Base-by-base conservation (phyloP, 2,797 vertebrate species). In the Pipistrellus kuhlii region DNA sequence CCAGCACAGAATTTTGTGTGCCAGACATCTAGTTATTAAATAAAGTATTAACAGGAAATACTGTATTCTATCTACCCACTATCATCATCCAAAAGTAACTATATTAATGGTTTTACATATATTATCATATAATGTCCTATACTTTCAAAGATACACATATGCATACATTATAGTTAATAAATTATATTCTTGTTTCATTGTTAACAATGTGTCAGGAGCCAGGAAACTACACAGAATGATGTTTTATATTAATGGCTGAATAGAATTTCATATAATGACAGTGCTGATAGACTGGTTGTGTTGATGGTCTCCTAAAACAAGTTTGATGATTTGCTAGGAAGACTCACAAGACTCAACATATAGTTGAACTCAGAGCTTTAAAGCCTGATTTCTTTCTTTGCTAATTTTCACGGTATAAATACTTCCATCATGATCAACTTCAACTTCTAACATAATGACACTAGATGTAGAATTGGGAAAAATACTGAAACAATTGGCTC, bases 391-490 rank as follows among this genome's bases (percentile, higher is more conserved):
- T 82, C 3, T 46, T 18, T 8, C 0, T 90, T 90, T 62, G 55
- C 21, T 85, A 51, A 85, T 81, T 92, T 92, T 72, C 23, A 82
- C 25, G 10, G 20, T 55, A 23, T 46, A 80, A 87, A 81, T 76
- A 69, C 1, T 64, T 23, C 12, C 41, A 32, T 8, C 2, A 44
- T 35, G 18, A 13, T 59, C 17, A 85, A 14, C 73, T 88, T 88
- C 48, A 55, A 12, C 14, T 9, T 81, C 10, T 51, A 51, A 14
- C 11, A 32, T 15, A 53, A 62, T 72, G 30, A 82, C n/a, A 57
- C 27, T 9, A 8, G 55, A 17, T 30, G 27, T 9, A 35, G 17
- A 59, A 21, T 27, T 82, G 21, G 6, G 64, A 55, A 92, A 92
- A 59, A 59, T 18, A 77, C 57, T 69, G 12, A 75, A 53, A 62